phyloP scores from a whole-genome alignment of 2,888 invertebrate species.

The Cabera pusaria region DNA sequence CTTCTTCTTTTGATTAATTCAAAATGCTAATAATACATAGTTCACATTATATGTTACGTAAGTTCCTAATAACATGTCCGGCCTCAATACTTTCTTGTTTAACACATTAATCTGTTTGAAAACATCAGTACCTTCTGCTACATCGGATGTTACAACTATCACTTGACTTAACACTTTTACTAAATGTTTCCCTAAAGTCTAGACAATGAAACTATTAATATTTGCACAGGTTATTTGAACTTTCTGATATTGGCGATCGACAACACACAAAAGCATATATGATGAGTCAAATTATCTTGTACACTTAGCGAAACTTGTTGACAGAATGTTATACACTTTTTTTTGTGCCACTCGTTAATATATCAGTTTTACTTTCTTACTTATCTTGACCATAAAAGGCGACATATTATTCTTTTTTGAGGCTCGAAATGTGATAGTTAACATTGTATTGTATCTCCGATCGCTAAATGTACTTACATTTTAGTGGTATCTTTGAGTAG shows the following conservation, averaged over 20 bases:
- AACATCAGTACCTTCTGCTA: conserved; percentile 11
- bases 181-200: conserved; percentile 47
- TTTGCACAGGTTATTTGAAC: conserved; percentile 71
- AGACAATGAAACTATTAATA: conserved; percentile 56
- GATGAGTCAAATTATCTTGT: conserved; percentile 52
- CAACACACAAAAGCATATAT: conserved; percentile 55
- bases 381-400: conserved; percentile 5
- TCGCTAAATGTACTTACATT: conserved; percentile 13
- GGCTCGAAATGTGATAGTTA: conserved; percentile 1
- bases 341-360: conserved; percentile 19
- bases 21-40: conserved; percentile 20
- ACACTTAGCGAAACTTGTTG: conserved; percentile 42
- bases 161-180: conserved; percentile 51
- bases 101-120: conserved; percentile 3
- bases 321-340: conserved; percentile 26
- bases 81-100: conserved; percentile 12
- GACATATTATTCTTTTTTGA: too few relatives aligned
- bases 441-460: conserved; percentile 7
- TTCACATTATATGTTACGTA: conserved; percentile 20
- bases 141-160: conserved; percentile 33
- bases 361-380: conserved; percentile 25
- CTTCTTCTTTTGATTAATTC: conserved; percentile 25
- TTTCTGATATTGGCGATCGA: conserved; percentile 72
- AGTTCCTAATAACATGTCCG: conserved; percentile 16
- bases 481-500: conserved; percentile 23